Evolutionary conservation across 2,888 invertebrate genomes (phyloP), one percentile per base, ranked within the genome.

Genomic region (Ennomos quercinarius): DNA sequence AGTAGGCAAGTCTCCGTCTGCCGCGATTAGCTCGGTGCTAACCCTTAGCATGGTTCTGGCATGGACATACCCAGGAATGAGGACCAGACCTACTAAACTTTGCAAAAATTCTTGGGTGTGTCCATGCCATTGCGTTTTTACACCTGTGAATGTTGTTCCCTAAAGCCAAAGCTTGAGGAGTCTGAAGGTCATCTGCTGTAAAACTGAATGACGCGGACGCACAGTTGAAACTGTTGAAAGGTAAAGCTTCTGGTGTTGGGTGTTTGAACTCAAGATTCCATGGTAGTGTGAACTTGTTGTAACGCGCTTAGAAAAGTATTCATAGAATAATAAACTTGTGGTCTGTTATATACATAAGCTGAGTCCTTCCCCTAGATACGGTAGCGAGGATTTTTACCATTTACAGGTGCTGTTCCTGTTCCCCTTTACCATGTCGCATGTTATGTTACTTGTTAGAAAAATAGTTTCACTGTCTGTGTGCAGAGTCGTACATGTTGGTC

Each of bases 1-100:
- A 78, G 74, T 81, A 92, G 91, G 91, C 91, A 92, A 92, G 91
- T 92, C 80, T 83, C 77, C 76, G 82, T 77, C 76, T 78, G 76
- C 74, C 78, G 80, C 77, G 81, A 81, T 97, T 77, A 97, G 97
- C 74, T 95, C 96, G 84, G 97, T 51, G 97, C 88, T 95, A 97
- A 81, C 97, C 97, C 93, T 71, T 71, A 79, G 81, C 81, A 81
- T 84, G 81, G 71, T 68, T 63, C 46, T 41, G 48, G 57, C 64
- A 67, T 63, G 63, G 55, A 64, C 56, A 48, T 61, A 41, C 54
- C 46, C 49, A 41, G 10, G 4, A 17, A 13, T 43, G 8, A n/a
- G 6, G 27, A 27, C 27, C 27, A 27, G 5, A 27, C 9, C 13
- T 9, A 8, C 38, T n/a, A n/a, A 10, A 3, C 27, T 17, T 38